A percentile compares a stretch with the other conserved stretches of the same genome.
These are phyloP conservation scores for Archegozetes longisetosus DNA, from an alignment of 1,140 invertebrate species.

Conservation along the genomic window DNA sequence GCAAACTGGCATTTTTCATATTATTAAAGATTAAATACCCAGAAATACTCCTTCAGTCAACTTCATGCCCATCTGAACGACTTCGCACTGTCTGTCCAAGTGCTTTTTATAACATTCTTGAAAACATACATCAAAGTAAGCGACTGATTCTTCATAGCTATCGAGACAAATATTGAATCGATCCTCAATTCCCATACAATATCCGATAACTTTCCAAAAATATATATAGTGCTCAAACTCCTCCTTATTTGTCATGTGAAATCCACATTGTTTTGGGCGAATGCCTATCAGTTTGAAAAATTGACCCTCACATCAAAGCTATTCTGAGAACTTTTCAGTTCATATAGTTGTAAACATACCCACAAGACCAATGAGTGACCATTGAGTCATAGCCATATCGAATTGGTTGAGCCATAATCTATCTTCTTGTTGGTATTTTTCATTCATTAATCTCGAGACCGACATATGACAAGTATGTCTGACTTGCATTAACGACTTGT, in stretches of 20 bases:
- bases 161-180: constrained; percentile 41
- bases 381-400: constrained; percentile 27
- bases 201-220: constrained; percentile 64
- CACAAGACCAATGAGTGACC: constrained; percentile 25
- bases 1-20: neutral
- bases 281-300: no score
- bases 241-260: constrained; percentile 27
- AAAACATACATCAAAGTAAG: constrained; percentile 14
- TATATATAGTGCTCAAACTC: constrained; percentile 56
- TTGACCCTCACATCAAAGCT: no score
- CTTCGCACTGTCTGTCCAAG: constrained; percentile 5
- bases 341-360: neutral
- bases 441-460: constrained; percentile 6
- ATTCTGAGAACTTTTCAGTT: neutral
- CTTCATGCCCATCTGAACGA: constrained; percentile 7
- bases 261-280: constrained; percentile 8
- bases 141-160: constrained; percentile 6
- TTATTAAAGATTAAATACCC: neutral
- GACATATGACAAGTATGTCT: constrained; percentile 10
- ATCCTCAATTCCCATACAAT: constrained; percentile 62
- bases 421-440: constrained; percentile 7
- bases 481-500: constrained; percentile 9
- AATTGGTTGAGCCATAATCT: constrained; percentile 21
- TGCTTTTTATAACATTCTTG: constrained; percentile 14
- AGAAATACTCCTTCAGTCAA: constrained; percentile 16